A percentile compares a stretch with the other conserved stretches of the same genome.
phyloP scores from a whole-genome alignment of 2,797 vertebrate species.

The Sebastes ruberrimus region DNA sequence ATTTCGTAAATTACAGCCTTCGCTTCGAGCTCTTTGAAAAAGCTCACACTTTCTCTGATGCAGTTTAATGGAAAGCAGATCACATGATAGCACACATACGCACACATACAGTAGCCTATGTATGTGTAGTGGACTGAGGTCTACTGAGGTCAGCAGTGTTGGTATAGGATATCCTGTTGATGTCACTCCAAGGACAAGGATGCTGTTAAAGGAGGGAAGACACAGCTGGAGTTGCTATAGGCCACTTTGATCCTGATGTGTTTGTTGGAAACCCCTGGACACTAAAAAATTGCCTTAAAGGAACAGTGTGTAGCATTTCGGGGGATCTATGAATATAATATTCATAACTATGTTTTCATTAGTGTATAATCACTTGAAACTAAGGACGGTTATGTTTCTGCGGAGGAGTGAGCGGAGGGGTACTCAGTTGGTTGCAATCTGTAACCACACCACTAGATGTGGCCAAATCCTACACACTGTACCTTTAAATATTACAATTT shows the following conservation, averaged over 20 bases:
- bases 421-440: too few species aligned
- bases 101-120: background rate
- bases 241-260: constrained; percentile 35
- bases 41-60: constrained; percentile 62
- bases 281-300: background rate
- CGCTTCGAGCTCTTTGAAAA: constrained; percentile 50
- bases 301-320: too few species aligned
- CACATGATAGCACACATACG: constrained; percentile 6
- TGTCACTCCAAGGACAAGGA: constrained; percentile 41
- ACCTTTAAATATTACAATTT: background rate
- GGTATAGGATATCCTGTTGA: constrained; percentile 63
- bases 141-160: constrained; percentile 44
- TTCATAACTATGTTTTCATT: too few species aligned
- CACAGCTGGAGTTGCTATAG: constrained; percentile 43
- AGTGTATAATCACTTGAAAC: too few species aligned
- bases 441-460: too few species aligned
- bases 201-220: constrained; percentile 18
- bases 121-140: constrained; percentile 33
- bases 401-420: too few species aligned
- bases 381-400: too few species aligned
- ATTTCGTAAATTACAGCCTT: constrained; percentile 63
- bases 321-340: too few species aligned
- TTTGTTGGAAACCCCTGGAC: constrained; percentile 14
- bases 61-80: constrained; percentile 53
- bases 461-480: background rate